Conservation (phyloP, 2,888 invertebrate genomes). For the Eurois occulta region DNA sequence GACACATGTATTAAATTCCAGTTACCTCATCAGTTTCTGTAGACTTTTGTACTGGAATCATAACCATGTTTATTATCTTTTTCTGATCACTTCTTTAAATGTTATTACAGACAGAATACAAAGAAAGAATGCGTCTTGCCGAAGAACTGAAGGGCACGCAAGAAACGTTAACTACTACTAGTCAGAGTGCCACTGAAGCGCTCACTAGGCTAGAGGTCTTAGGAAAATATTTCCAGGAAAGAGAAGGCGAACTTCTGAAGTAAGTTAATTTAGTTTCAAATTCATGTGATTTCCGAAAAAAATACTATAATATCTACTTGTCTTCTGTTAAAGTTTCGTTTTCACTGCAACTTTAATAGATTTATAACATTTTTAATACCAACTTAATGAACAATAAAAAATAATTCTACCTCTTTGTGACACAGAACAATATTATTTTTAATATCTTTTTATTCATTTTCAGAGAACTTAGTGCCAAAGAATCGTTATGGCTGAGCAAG, state of each 20-base stretch:
- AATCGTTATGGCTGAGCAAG: slow-evolving; percentile 94
- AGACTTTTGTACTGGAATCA: not conserved
- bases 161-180: slow-evolving; percentile 78
- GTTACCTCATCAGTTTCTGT: not conserved
- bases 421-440: not conserved
- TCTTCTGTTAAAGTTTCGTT: not conserved
- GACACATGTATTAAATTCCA: not conserved
- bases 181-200: slow-evolving; percentile 91
- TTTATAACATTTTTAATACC: not conserved
- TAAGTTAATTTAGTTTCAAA: slow-evolving; percentile 82
- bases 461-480: slow-evolving; percentile 94
- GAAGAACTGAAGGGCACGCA: slow-evolving; percentile 79
- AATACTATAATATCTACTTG: not conserved
- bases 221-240: slow-evolving; percentile 97
- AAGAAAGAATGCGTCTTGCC: slow-evolving; percentile 79
- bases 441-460: slow-evolving; percentile 65
- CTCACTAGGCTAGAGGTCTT: slow-evolving; percentile 96
- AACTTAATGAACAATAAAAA: not conserved
- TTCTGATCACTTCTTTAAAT: not conserved
- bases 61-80: not conserved
- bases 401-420: not conserved
- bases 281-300: not conserved
- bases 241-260: slow-evolving; percentile 96
- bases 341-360: not conserved
- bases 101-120: slow-evolving; percentile 78